These are phyloP conservation scores for Fabriciana adippe DNA, from an alignment of 2,888 invertebrate genomes.

Conservation along the genomic window DNA sequence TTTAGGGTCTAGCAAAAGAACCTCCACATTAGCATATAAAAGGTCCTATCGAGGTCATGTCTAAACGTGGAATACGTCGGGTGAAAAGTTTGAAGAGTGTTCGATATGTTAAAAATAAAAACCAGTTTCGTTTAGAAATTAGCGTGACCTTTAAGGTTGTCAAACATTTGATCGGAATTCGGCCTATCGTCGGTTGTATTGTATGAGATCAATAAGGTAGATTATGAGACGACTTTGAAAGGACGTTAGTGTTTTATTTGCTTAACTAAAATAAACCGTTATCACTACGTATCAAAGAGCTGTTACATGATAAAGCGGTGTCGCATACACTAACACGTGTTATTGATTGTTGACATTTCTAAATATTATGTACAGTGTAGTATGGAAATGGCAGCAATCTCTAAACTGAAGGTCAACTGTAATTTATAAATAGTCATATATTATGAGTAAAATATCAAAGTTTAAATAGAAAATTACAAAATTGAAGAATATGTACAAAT, in stretches of 20 bases:
- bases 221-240: constrained; percentile 14
- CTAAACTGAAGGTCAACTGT: neutral
- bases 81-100: constrained; percentile 13
- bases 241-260: constrained; percentile 29
- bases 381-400: neutral
- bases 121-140: constrained; percentile 20
- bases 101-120: constrained; percentile 8
- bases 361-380: neutral
- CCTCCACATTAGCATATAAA: constrained; percentile 32
- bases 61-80: constrained; percentile 23
- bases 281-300: constrained; percentile 18
- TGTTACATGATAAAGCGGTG: constrained; percentile 20
- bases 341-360: constrained; percentile 11
- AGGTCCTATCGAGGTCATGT: constrained; percentile 29
- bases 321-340: constrained; percentile 16
- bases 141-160: constrained; percentile 21
- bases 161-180: constrained; percentile 10
- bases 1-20: constrained; percentile 35
- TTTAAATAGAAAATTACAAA: too few relatives aligned
- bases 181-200: neutral
- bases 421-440: too few relatives aligned
- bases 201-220: constrained; percentile 15
- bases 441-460: too few relatives aligned
- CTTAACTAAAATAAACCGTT: constrained; percentile 23
- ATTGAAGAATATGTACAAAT: too few relatives aligned